Percentiles rank a stretch among this genome's conserved stretches.
Evolutionary conservation across 2,888 invertebrate genomes (phyloP).

Genomic region (Mythimna pallens): DNA sequence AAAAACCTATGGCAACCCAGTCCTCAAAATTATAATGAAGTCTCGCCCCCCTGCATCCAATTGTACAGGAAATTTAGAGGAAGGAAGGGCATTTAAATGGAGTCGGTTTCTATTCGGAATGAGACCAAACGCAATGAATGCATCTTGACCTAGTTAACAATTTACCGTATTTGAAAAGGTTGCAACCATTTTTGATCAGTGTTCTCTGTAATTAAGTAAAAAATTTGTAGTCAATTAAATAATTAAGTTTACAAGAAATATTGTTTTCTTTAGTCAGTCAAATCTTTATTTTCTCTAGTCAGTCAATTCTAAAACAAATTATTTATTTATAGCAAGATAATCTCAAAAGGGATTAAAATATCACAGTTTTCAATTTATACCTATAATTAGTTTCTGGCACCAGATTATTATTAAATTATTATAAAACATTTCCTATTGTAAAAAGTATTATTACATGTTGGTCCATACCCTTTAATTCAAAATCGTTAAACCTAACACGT

Average conservation of each 20-base stretch:
- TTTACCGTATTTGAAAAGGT: background rate
- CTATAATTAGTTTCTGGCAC: too few relatives aligned
- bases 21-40: too few relatives aligned
- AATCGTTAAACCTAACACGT: too few relatives aligned
- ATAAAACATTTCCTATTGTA: too few relatives aligned
- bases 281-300: constrained; percentile 21
- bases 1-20: constrained; percentile 7
- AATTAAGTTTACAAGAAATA: background rate
- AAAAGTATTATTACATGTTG: too few relatives aligned
- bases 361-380: too few relatives aligned
- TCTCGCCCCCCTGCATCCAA: background rate
- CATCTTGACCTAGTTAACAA: background rate
- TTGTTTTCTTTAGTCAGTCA: constrained; percentile 24
- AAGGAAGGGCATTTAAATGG: background rate
- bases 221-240: background rate
- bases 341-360: constrained; percentile 17
- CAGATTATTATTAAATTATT: too few relatives aligned
- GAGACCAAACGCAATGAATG: constrained; percentile 1
- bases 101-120: background rate
- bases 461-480: too few relatives aligned
- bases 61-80: background rate
- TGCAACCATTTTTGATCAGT: constrained; percentile 4
- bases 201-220: constrained; percentile 2
- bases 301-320: background rate
- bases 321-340: background rate